These are phyloP conservation scores for Plutella xylostella DNA, from an alignment of 2,888 invertebrate genomes.

Conservation along the genomic window DNA sequence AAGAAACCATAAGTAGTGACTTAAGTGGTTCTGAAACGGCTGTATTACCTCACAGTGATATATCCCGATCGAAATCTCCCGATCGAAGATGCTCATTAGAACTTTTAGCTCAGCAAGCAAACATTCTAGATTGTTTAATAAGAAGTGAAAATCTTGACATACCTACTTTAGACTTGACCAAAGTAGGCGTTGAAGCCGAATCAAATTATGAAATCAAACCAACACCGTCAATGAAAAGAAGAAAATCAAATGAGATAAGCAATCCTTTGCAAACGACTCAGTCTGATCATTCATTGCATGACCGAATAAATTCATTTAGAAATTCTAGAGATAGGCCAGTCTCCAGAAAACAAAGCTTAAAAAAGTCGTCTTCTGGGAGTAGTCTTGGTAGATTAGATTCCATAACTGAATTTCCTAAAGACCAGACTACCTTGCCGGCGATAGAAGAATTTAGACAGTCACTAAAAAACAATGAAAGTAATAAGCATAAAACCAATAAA, in stretches of 20 bases:
- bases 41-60: conserved; percentile 16
- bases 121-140: conserved; percentile 62
- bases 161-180: conserved; percentile 51
- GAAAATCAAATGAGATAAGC: conserved; percentile 25
- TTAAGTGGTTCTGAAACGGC: conserved; percentile 14
- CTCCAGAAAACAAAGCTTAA: conserved; percentile 45
- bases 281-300: conserved; percentile 57
- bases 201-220: conserved; percentile 19
- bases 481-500: conserved; percentile 27
- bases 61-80: conserved; percentile 30
- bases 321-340: conserved; percentile 27
- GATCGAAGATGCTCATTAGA: conserved; percentile 69
- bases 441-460: conserved; percentile 58
- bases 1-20: neutral
- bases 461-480: conserved; percentile 24
- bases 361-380: conserved; percentile 55
- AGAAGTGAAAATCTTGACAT: conserved; percentile 64
- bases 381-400: conserved; percentile 54
- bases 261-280: conserved; percentile 50
- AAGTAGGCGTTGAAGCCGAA: conserved; percentile 39
- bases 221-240: conserved; percentile 23
- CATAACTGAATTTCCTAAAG: conserved; percentile 54
- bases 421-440: conserved; percentile 37
- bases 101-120: conserved; percentile 67
- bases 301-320: conserved; percentile 35